Evolutionary conservation across 2,113 vertebrate genomes (phyloP).

Genomic region (Actenoides hombroni): DNA sequence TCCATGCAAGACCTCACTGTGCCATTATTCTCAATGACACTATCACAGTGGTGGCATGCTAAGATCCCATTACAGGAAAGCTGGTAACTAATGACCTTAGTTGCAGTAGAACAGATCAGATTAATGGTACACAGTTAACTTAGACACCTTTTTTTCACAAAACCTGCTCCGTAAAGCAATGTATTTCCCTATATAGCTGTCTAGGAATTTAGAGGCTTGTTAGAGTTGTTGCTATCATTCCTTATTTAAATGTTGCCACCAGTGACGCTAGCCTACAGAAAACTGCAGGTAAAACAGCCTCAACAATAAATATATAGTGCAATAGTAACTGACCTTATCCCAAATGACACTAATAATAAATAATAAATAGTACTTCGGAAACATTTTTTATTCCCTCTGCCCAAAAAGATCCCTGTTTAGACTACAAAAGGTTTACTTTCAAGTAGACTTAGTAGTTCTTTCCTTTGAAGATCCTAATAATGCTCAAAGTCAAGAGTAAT

Average conservation of each 20-base stretch:
- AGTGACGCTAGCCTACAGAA: neutral
- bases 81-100: conserved; percentile 57
- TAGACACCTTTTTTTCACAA: conserved; percentile 38
- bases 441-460: conserved; percentile 32
- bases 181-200: conserved; percentile 45
- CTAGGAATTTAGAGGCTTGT: neutral
- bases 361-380: neutral
- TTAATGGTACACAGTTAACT: conserved; percentile 62
- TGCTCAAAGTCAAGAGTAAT: conserved; percentile 62
- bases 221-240: neutral
- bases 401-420: conserved; percentile 15
- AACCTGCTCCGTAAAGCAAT: conserved; percentile 44
- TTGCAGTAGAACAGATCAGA: conserved; percentile 65
- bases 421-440: conserved; percentile 45
- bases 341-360: neutral
- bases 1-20: conserved; percentile 62
- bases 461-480: conserved; percentile 53
- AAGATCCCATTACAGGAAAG: conserved; percentile 58
- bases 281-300: neutral
- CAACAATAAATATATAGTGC: neutral
- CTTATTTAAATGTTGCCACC: neutral
- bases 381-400: neutral
- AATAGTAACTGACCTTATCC: neutral
- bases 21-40: conserved; percentile 66
- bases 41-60: conserved; percentile 59